Conservation (phyloP, 2,888 invertebrate genomes). For the Drosophila anceps region DNA sequence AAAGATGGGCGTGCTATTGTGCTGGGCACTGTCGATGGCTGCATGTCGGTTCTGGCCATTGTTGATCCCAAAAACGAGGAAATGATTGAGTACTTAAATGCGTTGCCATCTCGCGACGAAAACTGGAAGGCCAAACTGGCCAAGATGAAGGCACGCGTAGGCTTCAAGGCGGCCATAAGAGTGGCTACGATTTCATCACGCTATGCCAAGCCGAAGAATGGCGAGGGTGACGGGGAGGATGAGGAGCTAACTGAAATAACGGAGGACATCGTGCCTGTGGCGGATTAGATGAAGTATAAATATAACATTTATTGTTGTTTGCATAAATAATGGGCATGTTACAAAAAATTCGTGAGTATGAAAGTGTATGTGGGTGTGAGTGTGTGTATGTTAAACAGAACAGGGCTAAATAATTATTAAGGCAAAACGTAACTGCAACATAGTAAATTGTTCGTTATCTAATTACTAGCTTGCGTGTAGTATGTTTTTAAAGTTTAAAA, state of each 20-base stretch:
- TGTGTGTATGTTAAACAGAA: slow-evolving; percentile 42
- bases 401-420: slow-evolving; percentile 64
- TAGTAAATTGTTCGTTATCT: slow-evolving; percentile 46
- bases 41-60: slow-evolving; percentile 94
- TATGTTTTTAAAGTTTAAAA: slow-evolving; percentile 46
- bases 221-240: slow-evolving; percentile 60
- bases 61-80: slow-evolving; percentile 90
- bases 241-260: slow-evolving; percentile 67
- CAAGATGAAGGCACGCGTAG: slow-evolving; percentile 88
- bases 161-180: slow-evolving; percentile 89
- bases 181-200: slow-evolving; percentile 87
- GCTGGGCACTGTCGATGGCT: slow-evolving; percentile 96
- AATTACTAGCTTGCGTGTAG: slow-evolving; percentile 43
- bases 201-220: slow-evolving; percentile 72
- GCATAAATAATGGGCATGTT: slow-evolving; percentile 68
- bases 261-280: slow-evolving; percentile 60
- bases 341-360: slow-evolving; percentile 64
- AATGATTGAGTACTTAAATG: slow-evolving; percentile 88
- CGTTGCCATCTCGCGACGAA: slow-evolving; percentile 90
- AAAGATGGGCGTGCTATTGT: slow-evolving; percentile 92
- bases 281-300: slow-evolving; percentile 65
- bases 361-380: slow-evolving; percentile 37
- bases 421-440: slow-evolving; percentile 45
- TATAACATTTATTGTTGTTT: slow-evolving; percentile 75
- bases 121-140: slow-evolving; percentile 90